Conservation (phyloP, 2,888 invertebrate species). For the Ophion obscuratus region DNA sequence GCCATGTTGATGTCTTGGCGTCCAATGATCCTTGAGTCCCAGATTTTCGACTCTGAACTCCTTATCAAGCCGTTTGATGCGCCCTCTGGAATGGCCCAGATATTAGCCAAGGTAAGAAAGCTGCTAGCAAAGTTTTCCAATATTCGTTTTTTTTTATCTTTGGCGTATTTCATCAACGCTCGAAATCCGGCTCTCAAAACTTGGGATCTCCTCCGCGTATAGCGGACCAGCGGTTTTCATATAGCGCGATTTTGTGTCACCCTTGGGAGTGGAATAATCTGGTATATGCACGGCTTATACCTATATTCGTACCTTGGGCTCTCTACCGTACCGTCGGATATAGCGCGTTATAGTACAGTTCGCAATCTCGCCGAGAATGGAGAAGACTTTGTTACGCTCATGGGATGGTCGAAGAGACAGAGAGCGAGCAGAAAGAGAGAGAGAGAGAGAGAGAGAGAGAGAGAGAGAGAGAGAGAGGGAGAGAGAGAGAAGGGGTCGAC, state of each 20-base stretch:
- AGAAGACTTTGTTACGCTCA: constrained; percentile 69
- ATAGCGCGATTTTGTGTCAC: constrained; percentile 45
- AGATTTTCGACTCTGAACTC: background rate
- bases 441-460: constrained; percentile 41
- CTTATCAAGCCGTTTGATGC: background rate
- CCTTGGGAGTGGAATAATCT: constrained; percentile 60
- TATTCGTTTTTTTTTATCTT: constrained; percentile 19
- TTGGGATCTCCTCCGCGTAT: constrained; percentile 27
- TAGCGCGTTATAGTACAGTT: constrained; percentile 46
- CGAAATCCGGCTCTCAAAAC: constrained; percentile 57
- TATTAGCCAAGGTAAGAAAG: background rate
- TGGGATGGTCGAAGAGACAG: constrained; percentile 55
- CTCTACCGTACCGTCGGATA: constrained; percentile 55
- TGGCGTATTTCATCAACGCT: constrained; percentile 53
- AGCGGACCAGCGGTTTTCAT: constrained; percentile 48
- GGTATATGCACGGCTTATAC: constrained; percentile 35
- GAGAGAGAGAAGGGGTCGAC: constrained; percentile 30
- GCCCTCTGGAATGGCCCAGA: background rate
- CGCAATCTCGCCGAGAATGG: constrained; percentile 63
- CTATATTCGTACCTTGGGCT: constrained; percentile 34
- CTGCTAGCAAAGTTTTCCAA: constrained; percentile 7
- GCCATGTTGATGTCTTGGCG: too few species aligned
- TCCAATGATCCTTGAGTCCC: too few species aligned
- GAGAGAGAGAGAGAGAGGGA: constrained; percentile 24
- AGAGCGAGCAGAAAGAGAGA: constrained; percentile 15